Conservation (phyloP, 2,797 vertebrate species). For the Squalus acanthias region DNA sequence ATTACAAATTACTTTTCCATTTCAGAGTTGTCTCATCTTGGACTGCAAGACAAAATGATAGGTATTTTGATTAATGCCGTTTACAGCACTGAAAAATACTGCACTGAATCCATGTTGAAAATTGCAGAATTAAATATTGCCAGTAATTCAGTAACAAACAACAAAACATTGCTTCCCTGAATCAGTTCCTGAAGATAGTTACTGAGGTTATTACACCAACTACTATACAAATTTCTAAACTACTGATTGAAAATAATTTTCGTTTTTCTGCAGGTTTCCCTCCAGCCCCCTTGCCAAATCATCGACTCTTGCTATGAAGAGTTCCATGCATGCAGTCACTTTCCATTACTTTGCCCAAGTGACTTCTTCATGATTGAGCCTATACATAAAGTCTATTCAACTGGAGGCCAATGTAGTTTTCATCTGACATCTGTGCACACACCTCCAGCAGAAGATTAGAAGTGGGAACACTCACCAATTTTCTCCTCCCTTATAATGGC, state of each 20-base stretch:
- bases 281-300: neutral
- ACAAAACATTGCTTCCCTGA: neutral
- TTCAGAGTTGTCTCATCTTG: neutral
- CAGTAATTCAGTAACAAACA: neutral
- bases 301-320: neutral
- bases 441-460: neutral
- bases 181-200: neutral
- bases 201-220: neutral
- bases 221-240: neutral
- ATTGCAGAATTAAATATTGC: neutral
- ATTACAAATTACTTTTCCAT: constrained; percentile 32
- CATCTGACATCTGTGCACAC: neutral
- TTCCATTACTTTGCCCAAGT: neutral
- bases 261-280: neutral
- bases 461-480: neutral
- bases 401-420: neutral
- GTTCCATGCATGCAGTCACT: neutral
- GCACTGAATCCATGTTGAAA: neutral
- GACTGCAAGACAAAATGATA: constrained; percentile 18
- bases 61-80: neutral
- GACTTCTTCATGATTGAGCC: neutral
- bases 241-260: neutral
- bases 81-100: neutral
- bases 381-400: neutral
- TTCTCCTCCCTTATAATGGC: neutral